Evolutionary conservation across 2,888 invertebrate genomes (phyloP).

Genomic region (Belgica antarctica): DNA sequence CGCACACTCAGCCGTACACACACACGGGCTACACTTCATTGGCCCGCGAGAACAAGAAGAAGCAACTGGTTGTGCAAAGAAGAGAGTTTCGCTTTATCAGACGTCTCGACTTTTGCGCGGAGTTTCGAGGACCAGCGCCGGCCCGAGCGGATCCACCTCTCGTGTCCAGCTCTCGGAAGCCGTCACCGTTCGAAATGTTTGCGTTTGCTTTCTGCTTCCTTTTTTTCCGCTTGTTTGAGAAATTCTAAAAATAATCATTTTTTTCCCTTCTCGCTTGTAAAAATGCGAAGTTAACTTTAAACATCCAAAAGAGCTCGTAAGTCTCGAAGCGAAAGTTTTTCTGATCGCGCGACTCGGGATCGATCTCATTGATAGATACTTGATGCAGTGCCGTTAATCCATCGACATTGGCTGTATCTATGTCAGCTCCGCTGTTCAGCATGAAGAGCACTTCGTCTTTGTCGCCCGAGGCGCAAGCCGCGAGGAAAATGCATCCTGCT

Average conservation of each 20-base stretch:
- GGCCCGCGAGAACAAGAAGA: not conserved
- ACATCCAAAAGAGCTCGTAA: constrained; percentile 9
- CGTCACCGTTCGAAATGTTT: too few relatives aligned
- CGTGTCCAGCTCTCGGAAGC: too few relatives aligned
- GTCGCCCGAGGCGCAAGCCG: constrained; percentile 96
- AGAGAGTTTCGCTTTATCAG: not conserved
- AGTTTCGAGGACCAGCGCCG: not conserved
- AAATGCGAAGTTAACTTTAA: constrained; percentile 5
- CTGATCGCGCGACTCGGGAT: not conserved
- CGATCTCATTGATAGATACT: constrained; percentile 61
- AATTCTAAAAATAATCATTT: constrained; percentile 43
- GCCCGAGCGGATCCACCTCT: constrained; percentile 9
- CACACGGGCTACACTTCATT: not conserved
- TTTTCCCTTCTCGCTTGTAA: constrained; percentile 27
- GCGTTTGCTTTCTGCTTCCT: too few relatives aligned
- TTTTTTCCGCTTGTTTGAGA: constrained; percentile 40
- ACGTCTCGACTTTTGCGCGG: not conserved
- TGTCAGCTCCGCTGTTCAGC: constrained; percentile 89
- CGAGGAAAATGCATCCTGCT: constrained; percentile 95
- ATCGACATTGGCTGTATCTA: constrained; percentile 97
- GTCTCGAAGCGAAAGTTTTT: not conserved
- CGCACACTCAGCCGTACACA: not conserved
- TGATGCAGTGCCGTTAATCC: constrained; percentile 98
- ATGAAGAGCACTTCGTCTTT: constrained; percentile 93
- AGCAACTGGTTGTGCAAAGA: not conserved